Conservation (phyloP, 2,888 invertebrate genomes). For the Sphecodes monilicornis region DNA sequence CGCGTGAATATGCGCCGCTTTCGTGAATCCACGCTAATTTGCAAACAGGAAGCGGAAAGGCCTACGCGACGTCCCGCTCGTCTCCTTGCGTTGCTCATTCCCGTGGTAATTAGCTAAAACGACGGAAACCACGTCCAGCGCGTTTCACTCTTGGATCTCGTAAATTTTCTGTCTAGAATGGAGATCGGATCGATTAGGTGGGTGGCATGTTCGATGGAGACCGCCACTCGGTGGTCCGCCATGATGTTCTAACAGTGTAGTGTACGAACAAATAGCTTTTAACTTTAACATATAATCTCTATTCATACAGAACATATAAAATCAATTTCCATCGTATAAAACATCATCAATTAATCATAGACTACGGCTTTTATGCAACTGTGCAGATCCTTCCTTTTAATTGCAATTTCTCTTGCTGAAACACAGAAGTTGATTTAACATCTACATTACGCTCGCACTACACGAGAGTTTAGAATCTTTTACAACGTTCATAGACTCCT, state of each 20-base stretch:
- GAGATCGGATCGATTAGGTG: not conserved
- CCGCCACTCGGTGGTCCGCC: not conserved
- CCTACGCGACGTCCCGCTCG: not conserved
- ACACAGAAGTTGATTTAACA: too few relatives aligned
- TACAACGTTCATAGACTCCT: not conserved
- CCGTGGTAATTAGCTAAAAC: not conserved
- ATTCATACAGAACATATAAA: not conserved
- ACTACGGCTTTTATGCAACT: not conserved
- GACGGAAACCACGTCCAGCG: not conserved
- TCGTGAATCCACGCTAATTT: slow-evolving; percentile 59
- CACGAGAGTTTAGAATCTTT: not conserved
- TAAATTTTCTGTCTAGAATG: not conserved
- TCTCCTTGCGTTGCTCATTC: slow-evolving; percentile 3
- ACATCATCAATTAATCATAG: not conserved
- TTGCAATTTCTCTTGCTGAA: not conserved
- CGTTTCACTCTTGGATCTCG: not conserved
- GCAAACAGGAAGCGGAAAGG: slow-evolving; percentile 62
- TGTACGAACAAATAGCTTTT: not conserved
- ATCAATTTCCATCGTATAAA: not conserved
- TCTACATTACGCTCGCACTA: not conserved
- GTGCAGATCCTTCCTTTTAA: not conserved
- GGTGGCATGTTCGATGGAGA: not conserved
- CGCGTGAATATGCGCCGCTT: slow-evolving; percentile 62
- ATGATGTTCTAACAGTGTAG: too few relatives aligned
- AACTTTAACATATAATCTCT: not conserved